Percentiles rank a stretch among this genome's conserved stretches.
Evolutionary conservation across 2,113 vertebrate species (phyloP).

Genomic region (Crotalus helleri): DNA sequence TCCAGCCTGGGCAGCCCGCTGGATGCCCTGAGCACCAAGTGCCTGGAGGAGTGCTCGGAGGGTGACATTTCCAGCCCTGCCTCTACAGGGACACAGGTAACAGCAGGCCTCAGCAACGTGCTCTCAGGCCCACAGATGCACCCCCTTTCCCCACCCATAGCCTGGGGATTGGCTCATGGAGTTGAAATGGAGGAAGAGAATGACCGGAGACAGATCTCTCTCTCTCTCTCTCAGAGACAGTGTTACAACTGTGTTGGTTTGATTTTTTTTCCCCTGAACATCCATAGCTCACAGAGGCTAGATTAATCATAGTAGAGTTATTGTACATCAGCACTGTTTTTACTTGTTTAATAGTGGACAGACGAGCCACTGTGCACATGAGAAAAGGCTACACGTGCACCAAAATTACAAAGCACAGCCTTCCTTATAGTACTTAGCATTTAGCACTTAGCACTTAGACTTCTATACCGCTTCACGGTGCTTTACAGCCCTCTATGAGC

Average conservation of each 20-base stretch:
- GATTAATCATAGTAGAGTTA: background rate
- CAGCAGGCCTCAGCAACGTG: background rate
- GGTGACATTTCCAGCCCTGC: conserved; percentile 90
- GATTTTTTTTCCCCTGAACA: background rate
- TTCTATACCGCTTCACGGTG: too few relatives aligned
- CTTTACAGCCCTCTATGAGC: too few relatives aligned
- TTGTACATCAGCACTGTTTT: background rate
- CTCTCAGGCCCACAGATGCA: background rate
- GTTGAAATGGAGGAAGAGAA: background rate
- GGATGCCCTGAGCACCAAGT: conserved; percentile 77
- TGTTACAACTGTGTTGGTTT: background rate
- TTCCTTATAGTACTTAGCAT: background rate
- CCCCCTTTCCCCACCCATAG: background rate
- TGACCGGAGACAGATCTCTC: too few relatives aligned
- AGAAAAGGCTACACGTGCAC: background rate
- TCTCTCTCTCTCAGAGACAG: background rate
- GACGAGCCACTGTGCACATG: background rate
- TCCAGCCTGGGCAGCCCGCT: conserved; percentile 74
- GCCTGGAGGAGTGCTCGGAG: conserved; percentile 86
- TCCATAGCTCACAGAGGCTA: background rate
- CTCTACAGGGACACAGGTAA: conserved; percentile 92
- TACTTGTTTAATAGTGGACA: background rate
- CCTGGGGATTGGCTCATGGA: background rate
- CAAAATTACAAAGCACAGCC: background rate
- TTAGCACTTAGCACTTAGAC: too few relatives aligned